A percentile compares a stretch with the other conserved stretches of the same genome.
These are phyloP conservation scores for Hiodon alosoides DNA, from an alignment of 2,113 vertebrate species.

Conservation along the genomic window DNA sequence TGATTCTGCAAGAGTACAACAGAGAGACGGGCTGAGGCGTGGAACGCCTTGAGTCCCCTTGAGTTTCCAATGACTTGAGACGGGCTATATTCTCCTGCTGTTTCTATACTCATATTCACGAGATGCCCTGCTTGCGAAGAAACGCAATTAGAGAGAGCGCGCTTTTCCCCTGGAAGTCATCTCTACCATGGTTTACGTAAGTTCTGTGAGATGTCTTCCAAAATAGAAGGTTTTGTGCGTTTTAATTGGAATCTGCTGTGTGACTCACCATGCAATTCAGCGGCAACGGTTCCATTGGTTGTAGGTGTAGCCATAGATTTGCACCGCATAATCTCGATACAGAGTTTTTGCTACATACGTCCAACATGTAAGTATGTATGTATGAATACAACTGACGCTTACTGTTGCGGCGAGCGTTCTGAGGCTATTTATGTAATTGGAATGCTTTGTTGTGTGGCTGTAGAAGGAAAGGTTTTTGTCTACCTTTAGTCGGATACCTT, in stretches of 20 bases:
- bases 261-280: too few species aligned
- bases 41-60: neutral
- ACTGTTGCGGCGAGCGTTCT: too few species aligned
- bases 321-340: too few species aligned
- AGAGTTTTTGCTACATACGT: too few species aligned
- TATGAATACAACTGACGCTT: too few species aligned
- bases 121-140: conserved; percentile 4
- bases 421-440: too few species aligned
- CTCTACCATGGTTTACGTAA: conserved; percentile 18
- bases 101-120: neutral
- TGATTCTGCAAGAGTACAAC: neutral
- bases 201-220: neutral
- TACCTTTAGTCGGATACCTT: too few species aligned
- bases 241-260: neutral
- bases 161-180: neutral
- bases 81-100: neutral
- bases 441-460: too few species aligned
- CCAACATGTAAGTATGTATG: too few species aligned
- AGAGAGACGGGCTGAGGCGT: neutral
- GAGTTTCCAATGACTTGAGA: neutral
- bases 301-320: too few species aligned
- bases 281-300: too few species aligned
- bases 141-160: conserved; percentile 12
- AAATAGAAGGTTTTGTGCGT: neutral
- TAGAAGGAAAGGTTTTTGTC: too few species aligned